Evolutionary conservation across 2,888 invertebrate species (phyloP).

Genomic region (Thecophora atra): DNA sequence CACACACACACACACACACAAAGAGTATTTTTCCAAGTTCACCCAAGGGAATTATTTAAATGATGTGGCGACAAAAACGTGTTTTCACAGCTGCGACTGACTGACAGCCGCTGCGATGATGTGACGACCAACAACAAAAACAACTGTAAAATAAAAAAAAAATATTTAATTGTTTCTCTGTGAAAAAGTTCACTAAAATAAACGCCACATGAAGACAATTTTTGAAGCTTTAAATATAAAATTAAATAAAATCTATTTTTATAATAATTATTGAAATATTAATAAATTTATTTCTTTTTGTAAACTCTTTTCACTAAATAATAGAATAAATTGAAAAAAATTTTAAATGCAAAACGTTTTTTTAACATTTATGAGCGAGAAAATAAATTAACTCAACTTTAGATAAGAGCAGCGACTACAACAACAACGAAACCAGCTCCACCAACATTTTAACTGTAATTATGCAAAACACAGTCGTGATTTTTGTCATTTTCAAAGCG

Average conservation of each 20-base stretch:
- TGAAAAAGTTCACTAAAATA: neutral
- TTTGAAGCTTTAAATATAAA: neutral
- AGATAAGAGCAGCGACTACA: neutral
- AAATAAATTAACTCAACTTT: neutral
- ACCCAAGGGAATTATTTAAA: neutral
- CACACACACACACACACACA: too few species aligned
- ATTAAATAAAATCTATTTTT: neutral
- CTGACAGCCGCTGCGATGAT: neutral
- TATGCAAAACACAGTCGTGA: slow-evolving; percentile 10
- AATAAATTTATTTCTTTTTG: too few species aligned
- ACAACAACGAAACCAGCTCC: slow-evolving; percentile 6
- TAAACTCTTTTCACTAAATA: neutral
- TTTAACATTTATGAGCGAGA: slow-evolving; percentile 20
- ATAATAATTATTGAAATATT: neutral
- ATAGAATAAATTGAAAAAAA: neutral
- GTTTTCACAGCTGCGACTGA: too few species aligned
- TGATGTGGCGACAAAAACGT: neutral
- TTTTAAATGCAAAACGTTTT: neutral
- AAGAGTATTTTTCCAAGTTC: neutral
- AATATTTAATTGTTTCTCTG: neutral
- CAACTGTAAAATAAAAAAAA: too few species aligned
- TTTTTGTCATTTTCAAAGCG: too few species aligned
- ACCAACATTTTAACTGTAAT: slow-evolving; percentile 19
- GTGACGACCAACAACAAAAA: neutral
- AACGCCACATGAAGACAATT: too few species aligned